These are phyloP conservation scores for Prorops nasuta DNA, from an alignment of 1,140 invertebrate species.

Conservation along the genomic window DNA sequence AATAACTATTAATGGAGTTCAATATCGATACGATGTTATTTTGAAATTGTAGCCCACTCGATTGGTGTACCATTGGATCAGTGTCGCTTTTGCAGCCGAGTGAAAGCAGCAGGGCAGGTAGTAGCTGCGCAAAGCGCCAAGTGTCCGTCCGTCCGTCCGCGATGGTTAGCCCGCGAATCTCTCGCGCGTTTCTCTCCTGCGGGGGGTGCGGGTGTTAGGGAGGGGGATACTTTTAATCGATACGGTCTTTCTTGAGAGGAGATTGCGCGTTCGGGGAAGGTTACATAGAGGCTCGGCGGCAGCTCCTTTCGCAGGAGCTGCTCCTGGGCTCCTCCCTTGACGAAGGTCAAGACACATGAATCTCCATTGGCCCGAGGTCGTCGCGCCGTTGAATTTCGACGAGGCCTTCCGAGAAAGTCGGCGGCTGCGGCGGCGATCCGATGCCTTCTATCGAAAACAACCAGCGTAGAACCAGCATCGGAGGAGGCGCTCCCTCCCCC, in stretches of 20 bases:
- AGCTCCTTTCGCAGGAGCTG: background rate
- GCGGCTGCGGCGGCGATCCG: constrained; percentile 13
- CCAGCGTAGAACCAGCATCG: too few species aligned
- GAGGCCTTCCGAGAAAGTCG: constrained; percentile 38
- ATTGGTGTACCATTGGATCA: too few species aligned
- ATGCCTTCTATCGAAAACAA: constrained; percentile 23
- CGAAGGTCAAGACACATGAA: constrained; percentile 47
- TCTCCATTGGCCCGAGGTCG: constrained; percentile 35
- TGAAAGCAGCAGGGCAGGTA: too few species aligned
- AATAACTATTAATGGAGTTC: too few species aligned
- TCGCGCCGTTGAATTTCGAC: constrained; percentile 30
- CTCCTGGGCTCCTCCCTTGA: constrained; percentile 35
- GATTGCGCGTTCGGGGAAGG: constrained; percentile 30
- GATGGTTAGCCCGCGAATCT: too few species aligned
- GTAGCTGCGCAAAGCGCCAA: too few species aligned
- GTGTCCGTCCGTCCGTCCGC: too few species aligned
- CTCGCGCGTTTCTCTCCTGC: too few species aligned
- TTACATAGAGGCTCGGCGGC: background rate
- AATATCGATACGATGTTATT: too few species aligned
- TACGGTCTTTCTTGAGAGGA: constrained; percentile 33
- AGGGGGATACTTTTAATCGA: constrained; percentile 33
- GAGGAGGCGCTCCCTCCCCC: constrained; percentile 17
- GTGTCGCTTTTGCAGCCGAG: too few species aligned
- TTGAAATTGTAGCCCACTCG: too few species aligned
- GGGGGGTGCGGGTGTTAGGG: too few species aligned